Conservation (phyloP, 2,888 invertebrate genomes). For the Dichetophora obliterata region DNA sequence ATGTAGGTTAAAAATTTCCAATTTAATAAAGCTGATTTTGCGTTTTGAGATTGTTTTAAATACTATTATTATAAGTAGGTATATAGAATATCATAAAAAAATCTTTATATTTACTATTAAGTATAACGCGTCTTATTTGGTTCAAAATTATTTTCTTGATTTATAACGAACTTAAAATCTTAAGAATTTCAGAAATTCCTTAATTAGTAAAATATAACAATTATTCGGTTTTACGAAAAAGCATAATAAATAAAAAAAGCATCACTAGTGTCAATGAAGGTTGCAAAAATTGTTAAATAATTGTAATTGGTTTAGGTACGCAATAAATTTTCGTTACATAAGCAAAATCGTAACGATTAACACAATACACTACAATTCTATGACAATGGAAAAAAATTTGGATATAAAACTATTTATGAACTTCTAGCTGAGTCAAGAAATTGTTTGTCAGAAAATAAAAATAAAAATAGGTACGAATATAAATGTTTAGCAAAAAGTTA, state of each 20-base stretch:
- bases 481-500: constrained; percentile 45
- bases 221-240: constrained; percentile 34
- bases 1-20: not conserved
- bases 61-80: too few species aligned
- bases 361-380: constrained; percentile 24
- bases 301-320: constrained; percentile 18
- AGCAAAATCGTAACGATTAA: constrained; percentile 23
- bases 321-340: not conserved
- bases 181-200: not conserved
- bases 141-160: not conserved
- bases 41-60: not conserved
- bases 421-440: constrained; percentile 35
- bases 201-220: not conserved
- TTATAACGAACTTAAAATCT: not conserved
- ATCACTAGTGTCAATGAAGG: constrained; percentile 30
- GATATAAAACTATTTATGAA: constrained; percentile 28
- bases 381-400: constrained; percentile 24
- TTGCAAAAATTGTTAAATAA: constrained; percentile 32
- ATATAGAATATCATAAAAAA: not conserved
- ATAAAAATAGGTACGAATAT: constrained; percentile 22
- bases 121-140: not conserved
- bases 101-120: not conserved
- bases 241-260: not conserved
- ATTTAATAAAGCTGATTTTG: not conserved
- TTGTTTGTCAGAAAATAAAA: constrained; percentile 27